Evolutionary conservation across 2,888 invertebrate species (phyloP), one percentile per base, ranked within the genome.

Genomic region (Microplitis manilae): DNA sequence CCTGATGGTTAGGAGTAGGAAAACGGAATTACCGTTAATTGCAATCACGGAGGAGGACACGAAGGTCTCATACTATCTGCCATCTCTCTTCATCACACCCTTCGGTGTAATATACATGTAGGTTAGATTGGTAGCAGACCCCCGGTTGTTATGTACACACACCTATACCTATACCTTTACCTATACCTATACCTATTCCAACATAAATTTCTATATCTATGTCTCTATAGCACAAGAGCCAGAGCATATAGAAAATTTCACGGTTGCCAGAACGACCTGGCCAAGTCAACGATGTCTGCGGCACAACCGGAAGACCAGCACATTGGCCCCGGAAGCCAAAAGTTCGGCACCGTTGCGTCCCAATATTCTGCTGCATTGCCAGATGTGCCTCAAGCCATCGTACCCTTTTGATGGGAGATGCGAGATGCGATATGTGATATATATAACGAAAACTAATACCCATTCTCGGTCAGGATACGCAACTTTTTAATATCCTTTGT

Each of bases 11-110:
- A 80, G 75, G 79, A 76, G 67, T 77, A 79, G 80, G 78, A 77
- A 81, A 84, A 83, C 78, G 82, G 81, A 84, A 84, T 85, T 83
- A 83, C 80, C 81, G 83, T 81, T 84, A 84, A 85, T 83, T 84
- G 83, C 81, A 81, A 85, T 85, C 81, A 82, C 81, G 73, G 70
- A 70, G 61, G 75, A 76, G 40, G 71, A 65, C 50, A 50, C 50
- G 9, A 50, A 50, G 50, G 50, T 50, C 13, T 50, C 50, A 50
- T 50, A 50, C 50, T 50, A 50, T 13, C 50, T 50, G 13, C 50
- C 50, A 50, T 50, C 50, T 50, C 50, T 50, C 50, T 50, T 50
- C 50, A 50, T 50, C 50, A 50, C 50, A 50, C 50, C 50, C 50
- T 50, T 50, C 50, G 50, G 50, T 50, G 50, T 50, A 50, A 50